These are phyloP conservation scores for Ispidina lecontei DNA, from an alignment of 2,797 vertebrate genomes.

Conservation along the genomic window DNA sequence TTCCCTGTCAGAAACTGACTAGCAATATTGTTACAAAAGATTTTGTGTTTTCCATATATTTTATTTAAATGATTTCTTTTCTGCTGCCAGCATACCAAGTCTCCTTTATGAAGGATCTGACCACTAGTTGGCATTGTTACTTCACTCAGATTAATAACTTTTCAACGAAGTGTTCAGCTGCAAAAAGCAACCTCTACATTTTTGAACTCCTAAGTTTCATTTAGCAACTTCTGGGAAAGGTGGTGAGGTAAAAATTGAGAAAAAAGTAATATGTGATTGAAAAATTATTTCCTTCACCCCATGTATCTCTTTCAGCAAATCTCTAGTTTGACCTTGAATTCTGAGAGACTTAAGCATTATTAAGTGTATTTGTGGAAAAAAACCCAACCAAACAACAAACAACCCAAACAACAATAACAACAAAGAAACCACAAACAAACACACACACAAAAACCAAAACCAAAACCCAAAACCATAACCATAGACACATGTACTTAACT, in stretches of 20 bases:
- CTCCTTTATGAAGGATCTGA: background rate
- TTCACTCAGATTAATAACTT: background rate
- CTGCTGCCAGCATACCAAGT: background rate
- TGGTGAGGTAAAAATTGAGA: background rate
- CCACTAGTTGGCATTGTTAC: constrained; percentile 61
- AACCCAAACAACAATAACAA: no score
- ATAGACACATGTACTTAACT: background rate
- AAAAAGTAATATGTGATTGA: background rate
- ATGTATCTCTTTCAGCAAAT: background rate
- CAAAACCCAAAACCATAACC: background rate
- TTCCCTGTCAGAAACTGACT: background rate
- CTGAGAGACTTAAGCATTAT: background rate
- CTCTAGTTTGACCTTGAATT: background rate
- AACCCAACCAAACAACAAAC: no score
- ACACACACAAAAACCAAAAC: no score
- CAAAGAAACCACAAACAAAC: no score
- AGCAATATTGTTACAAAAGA: background rate
- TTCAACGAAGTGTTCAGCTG: background rate
- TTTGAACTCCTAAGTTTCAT: background rate
- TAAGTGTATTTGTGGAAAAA: background rate
- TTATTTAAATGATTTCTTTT: background rate
- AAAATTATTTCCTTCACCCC: background rate
- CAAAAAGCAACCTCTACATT: background rate
- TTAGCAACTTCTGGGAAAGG: background rate
- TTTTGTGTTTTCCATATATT: background rate